Evolutionary conservation across 2,888 invertebrate genomes (phyloP).

Genomic region (Myopa testacea): DNA sequence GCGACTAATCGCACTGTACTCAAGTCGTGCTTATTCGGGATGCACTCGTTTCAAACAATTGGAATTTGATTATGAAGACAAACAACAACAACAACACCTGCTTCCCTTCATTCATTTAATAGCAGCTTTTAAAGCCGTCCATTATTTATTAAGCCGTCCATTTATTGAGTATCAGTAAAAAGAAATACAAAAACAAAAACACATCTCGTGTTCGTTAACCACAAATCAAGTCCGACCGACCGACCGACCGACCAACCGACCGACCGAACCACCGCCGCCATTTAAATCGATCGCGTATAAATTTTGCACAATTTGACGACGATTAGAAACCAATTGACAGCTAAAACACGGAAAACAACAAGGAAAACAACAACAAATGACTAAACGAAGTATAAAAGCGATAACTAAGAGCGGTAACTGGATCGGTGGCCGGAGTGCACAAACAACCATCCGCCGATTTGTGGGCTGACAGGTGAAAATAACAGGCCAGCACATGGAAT

Average conservation of each 20-base stretch:
- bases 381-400: background rate
- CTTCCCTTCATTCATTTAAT: no score
- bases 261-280: background rate
- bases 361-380: background rate
- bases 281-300: slow-evolving; percentile 15
- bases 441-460: slow-evolving; percentile 42
- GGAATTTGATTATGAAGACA: no score
- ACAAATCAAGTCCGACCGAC: background rate
- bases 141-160: background rate
- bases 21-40: no score
- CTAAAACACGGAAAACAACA: slow-evolving; percentile 27
- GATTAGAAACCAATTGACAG: slow-evolving; percentile 48
- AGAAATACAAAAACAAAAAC: background rate
- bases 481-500: slow-evolving; percentile 51
- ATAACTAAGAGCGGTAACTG: slow-evolving; percentile 1
- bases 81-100: no score
- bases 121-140: background rate
- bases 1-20: no score
- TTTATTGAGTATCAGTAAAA: background rate
- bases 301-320: slow-evolving; percentile 30
- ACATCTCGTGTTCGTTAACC: no score
- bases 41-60: no score
- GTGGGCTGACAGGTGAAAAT: slow-evolving; percentile 56
- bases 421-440: slow-evolving; percentile 10
- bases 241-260: background rate